Evolutionary conservation across 2,888 invertebrate genomes (phyloP).

Genomic region (Heliconius aoede): DNA sequence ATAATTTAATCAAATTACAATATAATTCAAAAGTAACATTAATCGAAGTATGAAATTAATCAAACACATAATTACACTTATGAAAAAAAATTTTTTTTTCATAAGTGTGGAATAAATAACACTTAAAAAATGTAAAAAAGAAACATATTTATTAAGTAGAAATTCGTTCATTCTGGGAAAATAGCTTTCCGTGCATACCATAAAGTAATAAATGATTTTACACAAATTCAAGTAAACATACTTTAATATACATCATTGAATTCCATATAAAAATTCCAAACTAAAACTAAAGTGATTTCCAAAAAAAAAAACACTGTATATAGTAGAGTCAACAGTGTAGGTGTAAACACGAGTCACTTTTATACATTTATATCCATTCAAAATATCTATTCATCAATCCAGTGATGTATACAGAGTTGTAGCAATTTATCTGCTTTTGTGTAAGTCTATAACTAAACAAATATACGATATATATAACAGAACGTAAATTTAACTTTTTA

Average conservation of each 20-base stretch:
- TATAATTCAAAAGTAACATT: neutral
- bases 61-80: neutral
- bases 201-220: neutral
- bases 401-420: neutral
- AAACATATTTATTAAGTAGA: neutral
- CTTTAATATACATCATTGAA: neutral
- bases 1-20: neutral
- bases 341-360: neutral
- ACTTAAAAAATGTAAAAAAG: neutral
- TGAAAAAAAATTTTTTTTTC: no score
- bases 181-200: neutral
- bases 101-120: no score
- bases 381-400: neutral
- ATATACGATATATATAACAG: neutral
- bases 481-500: constrained; percentile 2
- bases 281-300: neutral
- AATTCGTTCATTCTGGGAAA: neutral
- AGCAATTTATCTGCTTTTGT: neutral
- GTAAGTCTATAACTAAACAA: neutral
- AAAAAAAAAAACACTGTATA: neutral
- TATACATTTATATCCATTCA: neutral
- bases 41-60: neutral
- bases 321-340: neutral
- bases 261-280: no score
- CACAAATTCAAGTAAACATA: neutral